Conservation (phyloP, 2,888 invertebrate species). For the Ectobius pallidus region DNA sequence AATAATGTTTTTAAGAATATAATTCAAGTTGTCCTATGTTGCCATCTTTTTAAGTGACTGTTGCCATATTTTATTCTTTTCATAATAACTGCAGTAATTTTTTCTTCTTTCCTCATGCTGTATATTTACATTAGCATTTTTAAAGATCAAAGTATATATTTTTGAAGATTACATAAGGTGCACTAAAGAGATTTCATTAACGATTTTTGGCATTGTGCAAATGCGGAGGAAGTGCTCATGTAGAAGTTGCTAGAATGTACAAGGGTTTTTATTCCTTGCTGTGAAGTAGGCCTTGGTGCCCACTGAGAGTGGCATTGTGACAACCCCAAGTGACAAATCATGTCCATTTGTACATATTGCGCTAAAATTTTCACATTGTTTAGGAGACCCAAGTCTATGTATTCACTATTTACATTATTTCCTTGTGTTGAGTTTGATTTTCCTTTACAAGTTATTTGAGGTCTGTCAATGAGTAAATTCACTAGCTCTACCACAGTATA, state of each 20-base stretch:
- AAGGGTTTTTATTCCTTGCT: slow-evolving; percentile 14
- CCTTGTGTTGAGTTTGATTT: too few relatives aligned
- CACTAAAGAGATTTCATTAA: slow-evolving; percentile 8
- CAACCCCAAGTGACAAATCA: slow-evolving; percentile 31
- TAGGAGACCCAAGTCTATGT: not conserved
- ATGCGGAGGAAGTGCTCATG: slow-evolving; percentile 8
- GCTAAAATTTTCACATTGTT: slow-evolving; percentile 39
- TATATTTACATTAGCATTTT: slow-evolving; percentile 33
- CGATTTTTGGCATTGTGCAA: not conserved
- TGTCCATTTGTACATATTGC: slow-evolving; percentile 40
- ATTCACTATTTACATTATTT: too few relatives aligned
- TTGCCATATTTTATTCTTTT: slow-evolving; percentile 37
- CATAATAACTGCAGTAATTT: slow-evolving; percentile 25
- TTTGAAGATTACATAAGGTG: slow-evolving; percentile 39
- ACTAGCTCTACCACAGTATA: too few relatives aligned
- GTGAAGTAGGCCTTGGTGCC: slow-evolving; percentile 28
- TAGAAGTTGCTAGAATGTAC: slow-evolving; percentile 23
- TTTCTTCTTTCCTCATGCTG: slow-evolving; percentile 32
- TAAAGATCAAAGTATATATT: slow-evolving; percentile 41
- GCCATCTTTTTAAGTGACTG: slow-evolving; percentile 35
- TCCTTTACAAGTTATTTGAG: too few relatives aligned
- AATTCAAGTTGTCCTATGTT: slow-evolving; percentile 30
- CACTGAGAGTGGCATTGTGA: slow-evolving; percentile 4
- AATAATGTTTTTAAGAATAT: slow-evolving; percentile 2
- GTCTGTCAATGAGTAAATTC: too few relatives aligned